phyloP scores from a whole-genome alignment of 1,140 invertebrate species.

The Drosophila lowei region DNA sequence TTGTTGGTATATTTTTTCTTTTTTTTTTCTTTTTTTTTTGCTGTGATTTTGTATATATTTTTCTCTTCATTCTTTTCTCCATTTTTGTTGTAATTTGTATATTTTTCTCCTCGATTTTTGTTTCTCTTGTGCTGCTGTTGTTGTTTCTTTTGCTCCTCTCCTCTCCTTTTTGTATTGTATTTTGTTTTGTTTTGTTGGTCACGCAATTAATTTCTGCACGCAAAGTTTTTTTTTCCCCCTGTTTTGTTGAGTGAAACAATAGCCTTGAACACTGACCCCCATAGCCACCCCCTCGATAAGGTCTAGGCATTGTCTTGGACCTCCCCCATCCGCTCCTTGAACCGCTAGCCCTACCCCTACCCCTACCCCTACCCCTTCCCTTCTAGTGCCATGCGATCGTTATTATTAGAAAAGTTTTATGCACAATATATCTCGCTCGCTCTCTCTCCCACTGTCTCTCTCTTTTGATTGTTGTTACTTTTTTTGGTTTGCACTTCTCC shows the following conservation, averaged over 20 bases:
- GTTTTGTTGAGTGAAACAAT: slow-evolving; percentile 42
- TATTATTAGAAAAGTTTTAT: slow-evolving; percentile 58
- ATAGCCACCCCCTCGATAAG: background rate
- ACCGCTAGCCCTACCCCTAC: too few species aligned
- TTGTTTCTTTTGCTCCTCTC: background rate
- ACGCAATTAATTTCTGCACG: slow-evolving; percentile 55
- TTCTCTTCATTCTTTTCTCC: background rate
- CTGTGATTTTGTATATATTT: too few species aligned
- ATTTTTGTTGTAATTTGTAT: too few species aligned
- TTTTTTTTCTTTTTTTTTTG: too few species aligned
- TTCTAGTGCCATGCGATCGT: slow-evolving; percentile 37
- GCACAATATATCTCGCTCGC: slow-evolving; percentile 43
- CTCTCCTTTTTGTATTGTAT: slow-evolving; percentile 19
- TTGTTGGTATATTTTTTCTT: too few species aligned
- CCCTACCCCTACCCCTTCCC: background rate
- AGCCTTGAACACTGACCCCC: slow-evolving; percentile 23
- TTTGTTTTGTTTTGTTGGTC: slow-evolving; percentile 53
- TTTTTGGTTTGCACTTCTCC: slow-evolving; percentile 27
- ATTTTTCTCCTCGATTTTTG: background rate
- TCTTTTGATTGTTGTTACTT: slow-evolving; percentile 32
- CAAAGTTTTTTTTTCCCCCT: slow-evolving; percentile 25
- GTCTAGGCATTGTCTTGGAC: slow-evolving; percentile 43
- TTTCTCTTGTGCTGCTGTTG: too few species aligned
- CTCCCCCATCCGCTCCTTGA: too few species aligned
- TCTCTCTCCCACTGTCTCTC: slow-evolving; percentile 11